Percentiles rank a stretch among this genome's conserved stretches.
These are phyloP conservation scores for Diuraphis noxia DNA, from an alignment of 1,140 invertebrate genomes.

Conservation along the genomic window DNA sequence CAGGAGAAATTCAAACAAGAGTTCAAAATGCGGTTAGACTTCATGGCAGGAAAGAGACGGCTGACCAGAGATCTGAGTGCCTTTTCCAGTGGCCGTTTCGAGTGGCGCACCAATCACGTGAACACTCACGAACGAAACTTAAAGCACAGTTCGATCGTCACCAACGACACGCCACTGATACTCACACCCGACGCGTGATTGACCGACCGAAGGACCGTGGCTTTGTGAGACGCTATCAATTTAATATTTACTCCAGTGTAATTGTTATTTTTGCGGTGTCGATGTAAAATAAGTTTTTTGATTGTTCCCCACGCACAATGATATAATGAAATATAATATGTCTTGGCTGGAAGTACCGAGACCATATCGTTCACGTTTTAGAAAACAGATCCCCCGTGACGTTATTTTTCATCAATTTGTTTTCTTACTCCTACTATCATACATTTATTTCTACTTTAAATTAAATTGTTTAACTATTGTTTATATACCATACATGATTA, in stretches of 20 bases:
- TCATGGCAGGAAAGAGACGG: conserved; percentile 55
- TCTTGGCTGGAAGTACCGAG: not conserved
- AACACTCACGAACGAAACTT: conserved; percentile 38
- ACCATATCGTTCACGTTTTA: not conserved
- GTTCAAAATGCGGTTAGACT: conserved; percentile 57
- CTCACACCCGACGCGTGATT: conserved; percentile 30
- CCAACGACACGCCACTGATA: conserved; percentile 44
- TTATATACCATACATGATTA: not conserved
- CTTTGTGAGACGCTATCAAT: not conserved
- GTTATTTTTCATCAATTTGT: not conserved
- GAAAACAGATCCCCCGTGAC: not conserved
- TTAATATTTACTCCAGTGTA: not conserved
- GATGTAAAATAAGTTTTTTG: not conserved
- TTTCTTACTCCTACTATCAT: not conserved
- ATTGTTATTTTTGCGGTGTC: not conserved
- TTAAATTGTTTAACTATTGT: not conserved
- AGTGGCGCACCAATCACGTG: conserved; percentile 56
- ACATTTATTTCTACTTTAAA: not conserved
- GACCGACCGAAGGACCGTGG: not conserved
- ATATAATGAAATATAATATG: not conserved
- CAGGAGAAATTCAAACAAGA: conserved; percentile 59
- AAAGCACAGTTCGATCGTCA: conserved; percentile 37
- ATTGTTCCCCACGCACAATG: not conserved
- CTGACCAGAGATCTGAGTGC: conserved; percentile 57
- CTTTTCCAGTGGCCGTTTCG: conserved; percentile 57